These are phyloP conservation scores for Hozukius guyotensis DNA, from an alignment of 2,797 vertebrate genomes.

Conservation along the genomic window DNA sequence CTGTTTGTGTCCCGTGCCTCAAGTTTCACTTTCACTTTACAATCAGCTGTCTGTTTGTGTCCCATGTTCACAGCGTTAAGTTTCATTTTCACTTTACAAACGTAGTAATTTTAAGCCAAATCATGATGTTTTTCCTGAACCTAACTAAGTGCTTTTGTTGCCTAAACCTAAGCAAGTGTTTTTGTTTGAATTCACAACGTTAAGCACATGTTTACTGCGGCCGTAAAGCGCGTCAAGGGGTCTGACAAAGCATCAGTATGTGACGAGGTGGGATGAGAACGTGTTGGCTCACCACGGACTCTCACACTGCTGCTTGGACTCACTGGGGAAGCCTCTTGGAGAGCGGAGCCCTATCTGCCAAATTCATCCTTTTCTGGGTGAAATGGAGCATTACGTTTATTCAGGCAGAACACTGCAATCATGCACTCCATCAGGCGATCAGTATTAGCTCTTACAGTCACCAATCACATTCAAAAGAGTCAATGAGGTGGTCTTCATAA, in stretches of 20 bases:
- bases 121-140: too few relatives aligned
- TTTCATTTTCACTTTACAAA: background rate
- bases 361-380: slow-evolving; percentile 36
- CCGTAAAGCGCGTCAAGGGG: background rate
- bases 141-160: too few relatives aligned
- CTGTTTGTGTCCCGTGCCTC: fast-evolving
- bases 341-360: slow-evolving; percentile 19
- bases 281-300: background rate
- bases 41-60: background rate
- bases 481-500: slow-evolving; percentile 31
- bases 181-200: background rate
- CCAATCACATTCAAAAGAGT: slow-evolving; percentile 35
- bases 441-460: slow-evolving; percentile 33
- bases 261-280: background rate
- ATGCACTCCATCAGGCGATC: slow-evolving; percentile 43
- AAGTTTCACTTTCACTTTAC: too few relatives aligned
- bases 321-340: background rate
- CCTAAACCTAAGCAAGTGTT: background rate
- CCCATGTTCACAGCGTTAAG: too few relatives aligned
- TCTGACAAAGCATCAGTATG: background rate
- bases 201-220: background rate
- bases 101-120: background rate
- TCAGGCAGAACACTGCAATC: slow-evolving; percentile 57
- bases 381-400: slow-evolving; percentile 51
- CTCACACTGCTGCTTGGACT: slow-evolving; percentile 4